Evolutionary conservation across 1,140 invertebrate species (phyloP), one percentile per base, ranked within the genome.

Genomic region (Manduca sexta): DNA sequence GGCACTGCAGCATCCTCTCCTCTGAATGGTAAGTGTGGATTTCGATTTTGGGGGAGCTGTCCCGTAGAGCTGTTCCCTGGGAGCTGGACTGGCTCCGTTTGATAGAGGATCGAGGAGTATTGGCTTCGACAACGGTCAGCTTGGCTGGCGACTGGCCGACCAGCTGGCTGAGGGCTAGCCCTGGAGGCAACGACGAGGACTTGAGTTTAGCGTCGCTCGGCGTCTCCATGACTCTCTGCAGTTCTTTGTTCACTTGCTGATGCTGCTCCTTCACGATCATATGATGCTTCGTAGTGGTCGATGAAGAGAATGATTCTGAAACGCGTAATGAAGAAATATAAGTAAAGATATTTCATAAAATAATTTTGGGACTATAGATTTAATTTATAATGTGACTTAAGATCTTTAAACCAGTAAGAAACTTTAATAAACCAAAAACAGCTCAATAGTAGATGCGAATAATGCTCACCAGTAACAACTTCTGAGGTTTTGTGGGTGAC

Each of bases 121-220:
- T 72, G 10, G 64, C 55, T 34, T 84, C 77, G 4, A 79, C 78
- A 17, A 87, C 69, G 56, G 81, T 88, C 18, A 89, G 68, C 65
- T 88, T 88, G 18, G 69, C 80, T 38, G 71, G 84, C 12, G 77
- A 68, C 33, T 85, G 84, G 14, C 71, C 81, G 26, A 68, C 60
- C 11, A 84, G 57, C 21, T 86, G 84, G 47, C 87, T 86, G 3
- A 88, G 69, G 14, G 88, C 88, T 45, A 89, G 81, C 39, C 90
- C 90, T 14, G 90, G 90, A 38, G 91, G 91, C 30, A 92, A 73
- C 47, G 91, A 92, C 17, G 90, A 90, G 29, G 90, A 92, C 80
- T 92, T 92, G 49, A 88, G 64, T 80, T 89, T 90, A 6, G 81
- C 79, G 65, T 89, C 87, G 54, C 81, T 88, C 5, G 85, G 75